These are phyloP conservation scores for Centropus unirufus DNA, from an alignment of 2,113 vertebrate species.

Conservation along the genomic window DNA sequence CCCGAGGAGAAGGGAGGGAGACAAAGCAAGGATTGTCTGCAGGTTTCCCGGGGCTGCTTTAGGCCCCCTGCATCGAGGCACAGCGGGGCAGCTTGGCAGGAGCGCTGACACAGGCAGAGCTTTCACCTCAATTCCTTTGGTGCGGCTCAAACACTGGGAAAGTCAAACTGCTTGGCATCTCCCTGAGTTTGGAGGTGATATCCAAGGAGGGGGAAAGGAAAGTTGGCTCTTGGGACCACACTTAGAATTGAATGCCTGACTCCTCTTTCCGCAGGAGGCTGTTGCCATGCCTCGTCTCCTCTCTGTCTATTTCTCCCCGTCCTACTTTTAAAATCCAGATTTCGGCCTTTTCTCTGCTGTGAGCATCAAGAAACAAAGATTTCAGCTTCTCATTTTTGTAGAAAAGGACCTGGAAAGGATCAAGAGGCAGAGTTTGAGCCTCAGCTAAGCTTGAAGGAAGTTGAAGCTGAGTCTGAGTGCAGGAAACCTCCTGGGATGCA, in stretches of 20 bases:
- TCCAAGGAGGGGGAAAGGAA: neutral
- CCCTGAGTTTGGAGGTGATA: neutral
- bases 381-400: neutral
- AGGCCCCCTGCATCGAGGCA: neutral
- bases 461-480: neutral
- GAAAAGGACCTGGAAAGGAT: neutral
- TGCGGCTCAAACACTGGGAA: neutral
- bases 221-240: neutral
- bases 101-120: neutral
- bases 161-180: neutral
- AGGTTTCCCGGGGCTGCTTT: neutral
- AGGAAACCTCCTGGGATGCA: neutral
- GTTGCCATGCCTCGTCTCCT: neutral
- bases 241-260: neutral
- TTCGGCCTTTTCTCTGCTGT: neutral
- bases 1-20: neutral
- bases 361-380: neutral
- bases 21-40: slow-evolving; percentile 56
- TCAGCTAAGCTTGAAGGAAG: neutral
- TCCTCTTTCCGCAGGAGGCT: neutral
- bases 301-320: neutral
- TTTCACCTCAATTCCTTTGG: neutral
- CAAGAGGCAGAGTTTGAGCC: neutral
- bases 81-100: neutral
- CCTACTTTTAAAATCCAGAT: slow-evolving; percentile 13